Percentiles rank a stretch among this genome's conserved stretches.
These are phyloP conservation scores for Conomelus anceps DNA, from an alignment of 2,888 invertebrate genomes.

Conservation along the genomic window DNA sequence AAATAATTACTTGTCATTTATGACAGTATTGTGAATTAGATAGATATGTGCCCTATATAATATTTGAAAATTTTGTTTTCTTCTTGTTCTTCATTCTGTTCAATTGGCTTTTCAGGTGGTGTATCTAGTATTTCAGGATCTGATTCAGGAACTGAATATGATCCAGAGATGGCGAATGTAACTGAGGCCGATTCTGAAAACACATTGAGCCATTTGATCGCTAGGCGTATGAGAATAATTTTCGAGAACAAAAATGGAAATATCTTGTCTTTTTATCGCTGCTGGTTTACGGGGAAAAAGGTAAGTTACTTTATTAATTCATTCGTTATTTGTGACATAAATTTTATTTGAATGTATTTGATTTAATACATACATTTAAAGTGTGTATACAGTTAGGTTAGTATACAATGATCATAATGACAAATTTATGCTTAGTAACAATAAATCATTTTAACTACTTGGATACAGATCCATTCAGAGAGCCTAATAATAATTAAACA, in stretches of 20 bases:
- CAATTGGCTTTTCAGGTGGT: constrained; percentile 52
- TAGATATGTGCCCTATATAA: not conserved
- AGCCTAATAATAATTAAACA: no score
- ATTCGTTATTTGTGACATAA: no score
- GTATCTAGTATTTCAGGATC: constrained; percentile 61
- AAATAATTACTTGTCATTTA: no score
- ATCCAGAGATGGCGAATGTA: constrained; percentile 11
- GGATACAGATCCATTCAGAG: no score
- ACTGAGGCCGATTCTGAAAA: not conserved
- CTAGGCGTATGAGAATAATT: not conserved
- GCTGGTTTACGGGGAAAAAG: not conserved
- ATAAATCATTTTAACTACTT: no score
- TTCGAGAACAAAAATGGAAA: not conserved
- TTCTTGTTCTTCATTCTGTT: not conserved
- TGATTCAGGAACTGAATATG: constrained; percentile 44
- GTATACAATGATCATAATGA: no score
- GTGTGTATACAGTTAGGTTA: no score
- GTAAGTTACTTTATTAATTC: not conserved
- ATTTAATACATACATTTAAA: no score
- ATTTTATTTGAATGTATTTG: no score
- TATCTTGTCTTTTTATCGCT: not conserved
- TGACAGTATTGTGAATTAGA: not conserved
- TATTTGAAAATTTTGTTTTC: not conserved
- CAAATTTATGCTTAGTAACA: no score
- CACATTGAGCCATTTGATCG: not conserved